phyloP scores from a whole-genome alignment of 2,888 invertebrate species.

The Bembecia ichneumoniformis region DNA sequence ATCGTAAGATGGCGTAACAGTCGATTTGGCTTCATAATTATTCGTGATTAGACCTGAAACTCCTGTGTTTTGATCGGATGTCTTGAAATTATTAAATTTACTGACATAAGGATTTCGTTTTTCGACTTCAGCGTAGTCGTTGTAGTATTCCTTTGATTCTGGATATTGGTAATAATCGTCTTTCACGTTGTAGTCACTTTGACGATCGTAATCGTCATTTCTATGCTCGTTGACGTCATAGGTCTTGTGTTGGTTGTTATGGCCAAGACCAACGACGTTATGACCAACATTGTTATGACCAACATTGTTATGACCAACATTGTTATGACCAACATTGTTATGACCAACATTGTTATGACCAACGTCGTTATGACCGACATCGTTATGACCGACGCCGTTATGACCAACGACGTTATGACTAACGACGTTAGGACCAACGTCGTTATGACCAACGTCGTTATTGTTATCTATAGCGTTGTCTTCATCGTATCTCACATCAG shows the following conservation, averaged over 20 bases:
- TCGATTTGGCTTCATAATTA: slow-evolving; percentile 8
- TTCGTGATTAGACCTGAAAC: slow-evolving; percentile 12
- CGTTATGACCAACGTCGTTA: slow-evolving; percentile 8
- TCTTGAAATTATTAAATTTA: slow-evolving; percentile 29
- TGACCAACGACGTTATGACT: slow-evolving; percentile 6
- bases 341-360: slow-evolving; percentile 5
- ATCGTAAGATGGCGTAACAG: slow-evolving; percentile 23
- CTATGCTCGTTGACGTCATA: slow-evolving; percentile 13
- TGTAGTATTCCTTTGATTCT: slow-evolving; percentile 46
- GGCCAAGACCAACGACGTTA: too few relatives aligned
- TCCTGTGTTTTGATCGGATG: slow-evolving; percentile 10
- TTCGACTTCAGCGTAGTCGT: slow-evolving; percentile 40
- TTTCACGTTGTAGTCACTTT: slow-evolving; percentile 15
- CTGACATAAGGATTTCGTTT: slow-evolving; percentile 35
- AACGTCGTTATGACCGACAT: slow-evolving; percentile 9
- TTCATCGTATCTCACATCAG: slow-evolving; percentile 75
- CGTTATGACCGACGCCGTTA: slow-evolving; percentile 1
- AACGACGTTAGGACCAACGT: slow-evolving; percentile 7
- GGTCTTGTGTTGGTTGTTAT: slow-evolving; percentile 9
- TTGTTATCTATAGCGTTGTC: slow-evolving; percentile 23
- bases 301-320: slow-evolving; percentile 14
- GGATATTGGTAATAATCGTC: slow-evolving; percentile 33
- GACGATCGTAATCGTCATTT: slow-evolving; percentile 6
- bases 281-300: slow-evolving; percentile 16
- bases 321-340: slow-evolving; percentile 15